Evolutionary conservation across 1,140 invertebrate species (phyloP), one percentile per base, ranked within the genome.

Genomic region (Diachasma alloeum): DNA sequence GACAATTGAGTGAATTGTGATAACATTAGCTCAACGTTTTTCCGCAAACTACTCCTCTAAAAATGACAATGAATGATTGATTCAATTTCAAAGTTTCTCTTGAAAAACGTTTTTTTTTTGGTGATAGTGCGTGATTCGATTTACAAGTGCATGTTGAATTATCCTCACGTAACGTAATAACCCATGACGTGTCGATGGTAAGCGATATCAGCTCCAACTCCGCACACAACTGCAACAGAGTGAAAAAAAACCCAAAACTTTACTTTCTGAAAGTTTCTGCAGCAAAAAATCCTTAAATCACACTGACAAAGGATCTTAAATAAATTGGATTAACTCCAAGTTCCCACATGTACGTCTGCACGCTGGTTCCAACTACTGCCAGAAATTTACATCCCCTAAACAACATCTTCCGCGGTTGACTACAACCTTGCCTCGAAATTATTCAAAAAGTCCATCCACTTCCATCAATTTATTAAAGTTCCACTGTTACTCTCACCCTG

Each of bases 141-240:
- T 85, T 84, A 85, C 81, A 81, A 79, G 80, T 83, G 82, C 82
- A 81, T 86, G 83, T 80, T 82, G 78, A 81, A 83, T 85, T 83
- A 79, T 86, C 84, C 89, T 89, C 86, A 90, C 90, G 89, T 86
- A 80, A 90, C 85, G 83, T 89, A 90, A 83, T 88, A 81, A 68
- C 89, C 89, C 77, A 89, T 87, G 67, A 83, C 77, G 79, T 90
- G 84, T 36, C 84, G 85, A 74, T 88, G 86, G 73, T 86, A 87
- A 26, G 88, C 86, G 48, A 90, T 86, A 81, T 90, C 89, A 44
- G 83, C 87, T 17, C 90, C 90, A 70, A 90, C 89, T 48, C 89
- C 89, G 79, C 88, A 89, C 63, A 89, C 81, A 71, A 90, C 89
- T 90, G 86, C 17, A 89, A 89, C 81, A 86, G 56, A 84, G 82